phyloP scores from a whole-genome alignment of 2,888 invertebrate genomes.

The Panorpa germanica region DNA sequence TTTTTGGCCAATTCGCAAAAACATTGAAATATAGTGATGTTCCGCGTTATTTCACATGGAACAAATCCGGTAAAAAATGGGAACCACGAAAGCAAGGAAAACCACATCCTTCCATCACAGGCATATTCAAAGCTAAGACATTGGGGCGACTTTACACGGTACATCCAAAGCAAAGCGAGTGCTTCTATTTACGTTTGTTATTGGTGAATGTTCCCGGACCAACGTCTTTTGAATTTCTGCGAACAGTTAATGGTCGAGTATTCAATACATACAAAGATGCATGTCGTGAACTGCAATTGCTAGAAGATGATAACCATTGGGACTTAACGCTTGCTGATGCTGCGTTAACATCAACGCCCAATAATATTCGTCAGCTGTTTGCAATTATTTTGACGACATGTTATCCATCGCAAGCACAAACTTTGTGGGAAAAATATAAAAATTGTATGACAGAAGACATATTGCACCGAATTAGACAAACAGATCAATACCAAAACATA shows the following conservation, averaged over 20 bases:
- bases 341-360: slow-evolving; percentile 13
- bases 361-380: slow-evolving; percentile 17
- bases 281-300: slow-evolving; percentile 15
- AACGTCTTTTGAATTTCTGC: slow-evolving; percentile 14
- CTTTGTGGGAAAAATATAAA: slow-evolving; percentile 17
- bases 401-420: slow-evolving; percentile 14
- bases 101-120: slow-evolving; percentile 9
- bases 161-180: slow-evolving; percentile 13
- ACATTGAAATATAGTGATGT: slow-evolving; percentile 13
- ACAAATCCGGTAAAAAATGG: slow-evolving; percentile 11
- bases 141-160: slow-evolving; percentile 9
- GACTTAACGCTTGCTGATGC: slow-evolving; percentile 14
- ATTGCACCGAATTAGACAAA: slow-evolving; percentile 15
- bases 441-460: slow-evolving; percentile 16
- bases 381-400: slow-evolving; percentile 16
- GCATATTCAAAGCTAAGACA: slow-evolving; percentile 10
- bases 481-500: slow-evolving; percentile 12
- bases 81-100: slow-evolving; percentile 11
- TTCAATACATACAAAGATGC: slow-evolving; percentile 14
- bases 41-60: slow-evolving; percentile 14
- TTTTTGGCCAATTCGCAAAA: slow-evolving; percentile 13
- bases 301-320: slow-evolving; percentile 15
- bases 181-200: slow-evolving; percentile 14
- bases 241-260: slow-evolving; percentile 13
- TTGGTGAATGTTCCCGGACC: slow-evolving; percentile 14